Percentiles rank a stretch among this genome's conserved stretches.
Conservation (phyloP, 2,797 vertebrate genomes). For the Ctenosaura bakeri region DNA sequence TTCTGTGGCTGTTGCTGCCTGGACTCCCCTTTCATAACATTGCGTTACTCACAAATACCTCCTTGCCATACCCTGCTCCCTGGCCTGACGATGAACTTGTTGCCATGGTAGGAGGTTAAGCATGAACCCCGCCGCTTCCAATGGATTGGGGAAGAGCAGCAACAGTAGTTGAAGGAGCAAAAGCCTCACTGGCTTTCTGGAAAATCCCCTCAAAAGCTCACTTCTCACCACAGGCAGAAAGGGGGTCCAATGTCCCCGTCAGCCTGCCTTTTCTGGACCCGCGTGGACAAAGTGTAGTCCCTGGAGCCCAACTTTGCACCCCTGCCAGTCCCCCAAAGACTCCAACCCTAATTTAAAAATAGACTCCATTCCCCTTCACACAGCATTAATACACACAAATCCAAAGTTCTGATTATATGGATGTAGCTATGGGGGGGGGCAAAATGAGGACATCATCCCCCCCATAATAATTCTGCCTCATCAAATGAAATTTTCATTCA, state of each 20-base stretch:
- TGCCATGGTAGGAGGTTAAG: constrained; percentile 69
- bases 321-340: too few species aligned
- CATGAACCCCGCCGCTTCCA: fast-evolving
- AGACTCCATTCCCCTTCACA: too few species aligned
- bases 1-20: fast-evolving
- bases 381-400: too few species aligned
- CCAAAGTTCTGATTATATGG: too few species aligned
- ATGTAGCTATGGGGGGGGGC: too few species aligned
- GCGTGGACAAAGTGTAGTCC: too few species aligned
- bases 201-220: background rate
- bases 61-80: fast-evolving
- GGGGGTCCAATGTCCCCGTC: background rate
- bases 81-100: constrained; percentile 73
- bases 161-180: background rate
- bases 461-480: too few species aligned
- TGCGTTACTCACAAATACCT: background rate
- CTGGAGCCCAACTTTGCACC: too few species aligned
- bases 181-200: background rate
- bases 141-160: background rate
- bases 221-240: too few species aligned
- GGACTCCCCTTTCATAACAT: background rate
- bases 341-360: too few species aligned
- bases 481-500: too few species aligned
- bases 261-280: background rate
- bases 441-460: too few species aligned